A percentile compares a stretch with the other conserved stretches of the same genome.
Conservation (phyloP, 2,113 vertebrate genomes). For the Oryzias woworae region DNA sequence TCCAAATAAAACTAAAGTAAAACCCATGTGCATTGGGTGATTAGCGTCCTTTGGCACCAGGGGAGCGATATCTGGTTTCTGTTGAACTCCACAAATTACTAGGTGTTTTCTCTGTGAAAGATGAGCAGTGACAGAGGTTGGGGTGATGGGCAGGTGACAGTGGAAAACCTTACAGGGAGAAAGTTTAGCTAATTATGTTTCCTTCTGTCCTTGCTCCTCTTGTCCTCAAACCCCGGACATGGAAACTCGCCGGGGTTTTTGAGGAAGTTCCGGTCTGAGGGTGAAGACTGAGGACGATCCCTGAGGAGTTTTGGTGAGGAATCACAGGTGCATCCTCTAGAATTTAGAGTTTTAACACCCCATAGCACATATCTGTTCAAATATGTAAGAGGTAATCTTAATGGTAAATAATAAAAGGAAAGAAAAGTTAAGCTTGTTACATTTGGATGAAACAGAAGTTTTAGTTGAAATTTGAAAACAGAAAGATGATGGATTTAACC, state of each 20-base stretch:
- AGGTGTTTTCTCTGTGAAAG: slow-evolving; percentile 4
- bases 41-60: slow-evolving; percentile 1
- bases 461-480: no score
- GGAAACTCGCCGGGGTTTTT: slow-evolving; percentile 6
- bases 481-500: no score
- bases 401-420: no score
- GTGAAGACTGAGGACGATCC: slow-evolving; percentile 13
- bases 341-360: background rate
- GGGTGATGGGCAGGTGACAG: slow-evolving; percentile 16
- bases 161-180: slow-evolving; percentile 25
- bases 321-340: slow-evolving; percentile 31
- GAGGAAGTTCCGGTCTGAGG: slow-evolving; percentile 1
- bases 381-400: no score
- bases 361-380: no score
- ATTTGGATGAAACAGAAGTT: no score
- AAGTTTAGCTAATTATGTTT: slow-evolving; percentile 11
- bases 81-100: slow-evolving; percentile 6
- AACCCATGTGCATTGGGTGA: slow-evolving; percentile 13
- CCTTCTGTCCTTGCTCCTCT: slow-evolving; percentile 14
- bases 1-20: slow-evolving; percentile 17
- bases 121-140: slow-evolving; percentile 11
- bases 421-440: no score
- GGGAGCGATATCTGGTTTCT: slow-evolving; percentile 25
- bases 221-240: slow-evolving; percentile 3
- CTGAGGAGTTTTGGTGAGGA: background rate